Conservation (phyloP, 1,140 invertebrate genomes). For the Solenopsis invicta region DNA sequence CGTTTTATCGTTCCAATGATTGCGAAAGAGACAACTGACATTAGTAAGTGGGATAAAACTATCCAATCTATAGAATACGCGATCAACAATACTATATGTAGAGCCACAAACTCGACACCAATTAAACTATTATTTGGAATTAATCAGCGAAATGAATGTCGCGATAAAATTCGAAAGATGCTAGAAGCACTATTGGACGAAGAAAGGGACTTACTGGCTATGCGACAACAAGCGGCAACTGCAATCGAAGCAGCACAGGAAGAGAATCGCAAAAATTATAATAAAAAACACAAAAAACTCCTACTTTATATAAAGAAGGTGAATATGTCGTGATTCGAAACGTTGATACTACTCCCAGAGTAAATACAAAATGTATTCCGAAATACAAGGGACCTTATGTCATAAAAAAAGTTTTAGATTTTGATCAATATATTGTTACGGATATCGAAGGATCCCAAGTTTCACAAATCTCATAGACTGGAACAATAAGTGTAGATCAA, state of each 20-base stretch:
- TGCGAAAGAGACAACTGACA: not conserved
- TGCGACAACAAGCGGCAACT: no score
- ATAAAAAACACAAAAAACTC: not conserved
- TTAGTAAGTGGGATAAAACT: not conserved
- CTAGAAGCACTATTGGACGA: not conserved
- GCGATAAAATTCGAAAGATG: not conserved
- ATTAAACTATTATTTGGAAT: not conserved
- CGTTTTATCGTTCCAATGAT: not conserved
- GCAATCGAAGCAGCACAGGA: not conserved
- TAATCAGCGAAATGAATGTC: not conserved
- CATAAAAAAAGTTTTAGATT: not conserved
- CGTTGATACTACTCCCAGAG: conserved; percentile 3
- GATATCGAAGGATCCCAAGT: not conserved
- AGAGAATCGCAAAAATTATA: not conserved
- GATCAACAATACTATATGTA: not conserved
- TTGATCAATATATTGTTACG: not conserved
- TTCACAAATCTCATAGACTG: not conserved
- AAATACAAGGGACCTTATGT: conserved; percentile 23
- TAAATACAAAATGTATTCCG: conserved; percentile 34
- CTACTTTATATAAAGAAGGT: not conserved
- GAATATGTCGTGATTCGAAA: conserved; percentile 39
- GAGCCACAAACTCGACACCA: not conserved
- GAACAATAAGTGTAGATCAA: not conserved
- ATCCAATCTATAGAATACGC: not conserved
- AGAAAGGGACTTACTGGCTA: no score